A percentile compares a stretch with the other conserved stretches of the same genome.
These are phyloP conservation scores for Leucozona laternaria DNA, from an alignment of 2,888 invertebrate species.

Conservation along the genomic window DNA sequence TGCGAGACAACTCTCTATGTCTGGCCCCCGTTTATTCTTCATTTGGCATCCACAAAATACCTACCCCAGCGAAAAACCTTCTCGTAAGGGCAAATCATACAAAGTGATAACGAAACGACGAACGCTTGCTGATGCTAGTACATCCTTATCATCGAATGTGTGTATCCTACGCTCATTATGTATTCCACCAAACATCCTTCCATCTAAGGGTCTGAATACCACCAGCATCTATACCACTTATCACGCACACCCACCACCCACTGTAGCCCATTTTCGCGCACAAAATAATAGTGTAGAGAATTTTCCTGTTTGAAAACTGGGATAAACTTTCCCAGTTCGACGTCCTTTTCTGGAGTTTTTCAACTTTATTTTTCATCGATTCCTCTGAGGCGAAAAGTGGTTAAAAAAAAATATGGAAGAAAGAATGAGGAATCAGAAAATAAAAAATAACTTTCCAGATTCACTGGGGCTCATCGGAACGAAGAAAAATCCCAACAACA, in stretches of 20 bases:
- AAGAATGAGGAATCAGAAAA: slow-evolving; percentile 24
- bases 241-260: slow-evolving; percentile 35
- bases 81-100: slow-evolving; percentile 10
- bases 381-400: slow-evolving; percentile 35
- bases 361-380: slow-evolving; percentile 19
- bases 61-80: slow-evolving; percentile 24
- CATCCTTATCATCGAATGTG: slow-evolving; percentile 67
- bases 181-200: slow-evolving; percentile 62
- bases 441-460: slow-evolving; percentile 58
- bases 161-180: slow-evolving; percentile 70
- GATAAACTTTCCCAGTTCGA: slow-evolving; percentile 62
- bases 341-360: slow-evolving; percentile 46
- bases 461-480: slow-evolving; percentile 9
- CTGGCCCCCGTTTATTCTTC: not conserved
- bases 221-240: slow-evolving; percentile 18
- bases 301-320: slow-evolving; percentile 71
- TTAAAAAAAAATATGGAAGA: not conserved
- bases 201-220: slow-evolving; percentile 18
- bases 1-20: slow-evolving; percentile 22
- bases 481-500: slow-evolving; percentile 2
- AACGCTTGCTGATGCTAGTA: slow-evolving; percentile 36
- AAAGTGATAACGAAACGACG: slow-evolving; percentile 50
- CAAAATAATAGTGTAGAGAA: slow-evolving; percentile 69
- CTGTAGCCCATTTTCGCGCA: slow-evolving; percentile 66
- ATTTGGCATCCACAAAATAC: slow-evolving; percentile 59